Percentiles rank a stretch among this genome's conserved stretches.
phyloP scores from a whole-genome alignment of 2,797 vertebrate genomes.

The Pachyuromys duprasi region DNA sequence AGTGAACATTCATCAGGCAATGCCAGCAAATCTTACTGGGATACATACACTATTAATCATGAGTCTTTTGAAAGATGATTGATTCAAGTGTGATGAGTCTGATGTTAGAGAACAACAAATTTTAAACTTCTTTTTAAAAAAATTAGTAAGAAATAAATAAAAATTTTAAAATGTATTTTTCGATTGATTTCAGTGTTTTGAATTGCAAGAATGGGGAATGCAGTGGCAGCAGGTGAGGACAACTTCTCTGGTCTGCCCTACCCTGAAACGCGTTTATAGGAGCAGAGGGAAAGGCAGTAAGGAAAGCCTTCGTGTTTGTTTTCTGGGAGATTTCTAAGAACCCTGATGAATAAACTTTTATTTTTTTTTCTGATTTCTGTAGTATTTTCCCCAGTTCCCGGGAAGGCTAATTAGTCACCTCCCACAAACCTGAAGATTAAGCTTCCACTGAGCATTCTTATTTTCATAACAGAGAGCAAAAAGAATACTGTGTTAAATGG shows the following conservation, averaged over 20 bases:
- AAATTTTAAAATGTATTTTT: not conserved
- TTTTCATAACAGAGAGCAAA: not conserved
- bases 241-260: not conserved
- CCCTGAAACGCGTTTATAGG: not conserved
- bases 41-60: not conserved
- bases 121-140: not conserved
- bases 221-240: not conserved
- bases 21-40: not conserved
- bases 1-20: conserved; percentile 17
- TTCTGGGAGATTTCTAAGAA: not conserved
- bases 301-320: conserved; percentile 30
- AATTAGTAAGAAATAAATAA: not conserved
- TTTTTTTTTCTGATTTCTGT: not conserved
- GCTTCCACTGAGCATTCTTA: not conserved
- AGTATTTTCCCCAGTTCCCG: not conserved
- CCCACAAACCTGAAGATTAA: not conserved
- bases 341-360: not conserved
- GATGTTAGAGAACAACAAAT: not conserved
- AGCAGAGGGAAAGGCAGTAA: not conserved
- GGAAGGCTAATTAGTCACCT: not conserved
- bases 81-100: not conserved
- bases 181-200: not conserved
- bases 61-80: not conserved
- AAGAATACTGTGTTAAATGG: not conserved
- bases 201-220: not conserved